Evolutionary conservation across 2,113 vertebrate species (phyloP), one percentile per base, ranked within the genome.

Genomic region (Symphodus melops): DNA sequence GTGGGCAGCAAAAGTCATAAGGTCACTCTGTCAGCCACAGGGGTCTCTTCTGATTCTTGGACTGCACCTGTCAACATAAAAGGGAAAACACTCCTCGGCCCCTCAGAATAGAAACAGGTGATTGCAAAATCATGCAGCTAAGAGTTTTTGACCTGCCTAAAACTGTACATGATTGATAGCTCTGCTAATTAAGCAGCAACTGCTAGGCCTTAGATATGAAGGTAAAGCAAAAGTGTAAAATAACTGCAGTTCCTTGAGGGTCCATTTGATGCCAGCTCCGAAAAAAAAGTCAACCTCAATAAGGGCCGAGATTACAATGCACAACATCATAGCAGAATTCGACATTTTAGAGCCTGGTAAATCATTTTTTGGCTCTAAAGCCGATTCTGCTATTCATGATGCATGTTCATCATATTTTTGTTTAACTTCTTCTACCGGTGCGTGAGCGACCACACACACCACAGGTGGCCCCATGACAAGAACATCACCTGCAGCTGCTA

Each of bases 11-110:
- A 63, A 54, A 58, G 73, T 80, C 68, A 33, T 60, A 52, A 72
- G 86, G 85, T 88, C 82, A 79, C 70, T 66, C 21, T 77, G 77
- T 84, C 86, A 65, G 61, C 72, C 55, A 20, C 56, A 78, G 61
- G 21, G 59, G 62, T 67, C 25, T 0, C n/a, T 44, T 5, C 3
- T 16, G 36, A 68, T 56, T 54, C 48, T 60, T 23, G 56, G 60
- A 51, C 61, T 69, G 65, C 81, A 86, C 83, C 77, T 86, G 86
- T 81, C 53, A 21, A 19, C 61, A 72, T 14, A 54, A 63, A 69
- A 44, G 28, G 54, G 51, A 58, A 67, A 65, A 48, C 42, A 51
- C 48, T 36, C 9, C 4, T 33, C 49, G 19, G 61, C 52, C n/a
- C n/a, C 19, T 5, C 33, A 13, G 19, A 68, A 51, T 1, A 39